These are phyloP conservation scores for Holotrichia oblita DNA, from an alignment of 1,140 invertebrate species.

Conservation along the genomic window DNA sequence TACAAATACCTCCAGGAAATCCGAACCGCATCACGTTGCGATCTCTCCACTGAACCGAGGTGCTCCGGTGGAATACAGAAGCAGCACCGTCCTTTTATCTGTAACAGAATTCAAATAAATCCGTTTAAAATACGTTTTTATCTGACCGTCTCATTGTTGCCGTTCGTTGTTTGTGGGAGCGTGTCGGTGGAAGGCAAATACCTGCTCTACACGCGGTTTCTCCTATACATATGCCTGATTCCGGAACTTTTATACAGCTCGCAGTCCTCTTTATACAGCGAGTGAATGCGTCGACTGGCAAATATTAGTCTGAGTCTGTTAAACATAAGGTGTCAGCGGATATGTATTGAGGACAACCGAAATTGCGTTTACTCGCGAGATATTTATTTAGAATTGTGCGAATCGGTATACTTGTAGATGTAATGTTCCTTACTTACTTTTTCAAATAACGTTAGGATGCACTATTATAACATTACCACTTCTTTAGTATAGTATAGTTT, in stretches of 20 bases:
- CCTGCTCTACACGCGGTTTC: neutral
- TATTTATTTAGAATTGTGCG: neutral
- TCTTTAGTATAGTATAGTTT: too few species aligned
- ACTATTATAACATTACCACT: too few species aligned
- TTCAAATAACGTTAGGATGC: too few species aligned
- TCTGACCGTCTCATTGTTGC: neutral
- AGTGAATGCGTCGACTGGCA: neutral
- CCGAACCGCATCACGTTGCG: neutral
- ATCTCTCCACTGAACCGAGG: neutral
- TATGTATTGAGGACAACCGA: neutral
- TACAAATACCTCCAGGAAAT: conserved; percentile 15
- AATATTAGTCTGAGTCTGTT: conserved; percentile 7
- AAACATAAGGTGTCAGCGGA: neutral
- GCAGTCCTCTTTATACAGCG: neutral
- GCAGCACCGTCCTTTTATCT: conserved; percentile 1
- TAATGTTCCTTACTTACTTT: too few species aligned
- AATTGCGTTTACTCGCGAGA: neutral
- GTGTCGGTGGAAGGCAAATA: neutral
- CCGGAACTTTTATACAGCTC: neutral
- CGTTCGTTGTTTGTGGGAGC: neutral
- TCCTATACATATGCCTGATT: neutral
- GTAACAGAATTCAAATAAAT: conserved; percentile 21
- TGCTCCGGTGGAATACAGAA: neutral
- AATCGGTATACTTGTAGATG: neutral
- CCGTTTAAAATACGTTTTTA: conserved; percentile 21